Base-by-base conservation (phyloP, 2,888 invertebrate species). In the Pinctada fucata region DNA sequence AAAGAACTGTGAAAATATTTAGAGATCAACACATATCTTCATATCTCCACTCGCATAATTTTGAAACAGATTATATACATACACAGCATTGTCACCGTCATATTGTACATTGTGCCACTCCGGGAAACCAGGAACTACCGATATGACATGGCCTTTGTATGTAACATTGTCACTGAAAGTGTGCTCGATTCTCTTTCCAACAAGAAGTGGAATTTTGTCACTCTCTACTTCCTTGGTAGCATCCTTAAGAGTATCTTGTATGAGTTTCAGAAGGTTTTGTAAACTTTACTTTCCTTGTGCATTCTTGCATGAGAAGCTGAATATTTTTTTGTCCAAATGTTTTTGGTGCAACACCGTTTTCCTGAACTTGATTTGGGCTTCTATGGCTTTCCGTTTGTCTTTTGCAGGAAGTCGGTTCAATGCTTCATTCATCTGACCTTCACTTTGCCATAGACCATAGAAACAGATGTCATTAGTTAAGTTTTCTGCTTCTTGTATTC, bases 391-490 rank as follows among this genome's bases (percentile, higher is more conserved):
- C 49, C 68, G 52, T 65, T 74, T 76, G 71, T 79, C 78, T 10
- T 58, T 75, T 58, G 64, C 58, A 47, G 50, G 50, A 10, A 79
- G 49, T 66, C 69, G 73, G 47, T 48, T 47, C 58, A 81, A 45
- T 48, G 48, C 80, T 79, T 83, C 83, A 49, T 80, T 58, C 16
- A 84, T 51, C 68, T 84, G 80, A 50, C 70, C 72, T 58, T 66
- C 63, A 70, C 79, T 80, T 67, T 84, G 83, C 83, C 82, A 84
- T 31, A 83, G 63, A 10, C 84, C 84, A 80, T 82, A 83, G 75
- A 52, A 79, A 63, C 81, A 83, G 8, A 84, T 80, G 67, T 72
- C 75, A 69, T 78, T 80, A 45, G 79, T 84, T 74, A 80, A 31
- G 66, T 75, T 76, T 50, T 83, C 84, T 49, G 75, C 70, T n/a